A percentile compares a stretch with the other conserved stretches of the same genome.
Conservation (phyloP, 2,888 invertebrate species). For the Catonia carolina region DNA sequence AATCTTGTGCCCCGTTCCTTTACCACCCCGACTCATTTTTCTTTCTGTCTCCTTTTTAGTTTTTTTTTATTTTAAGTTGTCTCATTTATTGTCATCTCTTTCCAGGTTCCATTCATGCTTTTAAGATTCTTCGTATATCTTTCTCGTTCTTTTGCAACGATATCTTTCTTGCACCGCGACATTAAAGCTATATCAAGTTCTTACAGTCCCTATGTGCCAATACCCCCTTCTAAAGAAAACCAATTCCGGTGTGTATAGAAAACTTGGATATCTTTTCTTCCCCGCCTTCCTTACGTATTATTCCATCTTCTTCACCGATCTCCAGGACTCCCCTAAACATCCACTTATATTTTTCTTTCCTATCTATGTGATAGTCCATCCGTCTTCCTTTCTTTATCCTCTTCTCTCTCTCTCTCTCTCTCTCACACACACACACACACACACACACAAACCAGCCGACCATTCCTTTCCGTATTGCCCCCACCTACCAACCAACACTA, state of each 20-base stretch:
- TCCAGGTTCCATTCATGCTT: not conserved
- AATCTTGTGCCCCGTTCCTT: no score
- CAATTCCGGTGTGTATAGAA: slow-evolving; percentile 27
- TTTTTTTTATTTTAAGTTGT: not conserved
- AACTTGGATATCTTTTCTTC: slow-evolving; percentile 23
- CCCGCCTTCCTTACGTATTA: not conserved
- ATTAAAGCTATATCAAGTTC: not conserved
- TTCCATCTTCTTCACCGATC: not conserved
- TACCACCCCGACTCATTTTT: no score
- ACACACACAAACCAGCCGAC: slow-evolving; percentile 9
- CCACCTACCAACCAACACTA: slow-evolving; percentile 4
- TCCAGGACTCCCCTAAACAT: slow-evolving; percentile 13
- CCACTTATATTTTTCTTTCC: slow-evolving; percentile 26
- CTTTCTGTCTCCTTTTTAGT: not conserved
- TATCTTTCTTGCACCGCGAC: no score
- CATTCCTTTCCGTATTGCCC: slow-evolving; percentile 17
- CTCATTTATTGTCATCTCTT: slow-evolving; percentile 14
- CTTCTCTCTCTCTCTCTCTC: slow-evolving; percentile 13
- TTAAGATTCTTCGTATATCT: no score
- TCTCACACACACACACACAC: no score
- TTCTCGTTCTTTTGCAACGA: no score
- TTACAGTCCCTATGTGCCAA: slow-evolving; percentile 6
- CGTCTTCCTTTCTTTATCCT: slow-evolving; percentile 13
- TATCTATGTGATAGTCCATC: slow-evolving; percentile 25
- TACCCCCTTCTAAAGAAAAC: slow-evolving; percentile 21